phyloP scores from a whole-genome alignment of 23 tunicate species.

The Ciona savignyi region DNA sequence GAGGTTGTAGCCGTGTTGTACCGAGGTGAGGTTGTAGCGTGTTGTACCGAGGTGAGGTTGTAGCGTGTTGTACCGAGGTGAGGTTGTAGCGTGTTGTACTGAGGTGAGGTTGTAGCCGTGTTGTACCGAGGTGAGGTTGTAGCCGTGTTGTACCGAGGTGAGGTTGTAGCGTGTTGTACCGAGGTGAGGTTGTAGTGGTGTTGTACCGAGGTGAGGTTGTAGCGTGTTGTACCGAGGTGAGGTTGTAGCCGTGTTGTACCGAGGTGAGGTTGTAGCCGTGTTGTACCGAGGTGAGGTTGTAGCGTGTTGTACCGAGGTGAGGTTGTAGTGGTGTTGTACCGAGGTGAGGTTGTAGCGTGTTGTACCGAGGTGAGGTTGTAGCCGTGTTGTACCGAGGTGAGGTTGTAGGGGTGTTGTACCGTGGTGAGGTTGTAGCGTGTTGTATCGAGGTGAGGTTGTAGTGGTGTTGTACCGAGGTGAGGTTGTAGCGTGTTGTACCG shows the following conservation, averaged over 20 bases:
- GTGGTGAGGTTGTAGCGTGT: constrained; percentile 8
- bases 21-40: constrained; percentile 7
- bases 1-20: background rate
- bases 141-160: background rate
- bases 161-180: constrained; percentile 77
- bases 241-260: background rate
- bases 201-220: background rate
- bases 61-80: background rate
- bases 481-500: background rate
- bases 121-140: background rate
- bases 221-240: constrained; percentile 83
- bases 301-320: constrained; percentile 83
- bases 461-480: background rate
- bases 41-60: constrained; percentile 89
- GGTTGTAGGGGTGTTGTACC: background rate
- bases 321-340: background rate
- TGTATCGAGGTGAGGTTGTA: constrained; percentile 81
- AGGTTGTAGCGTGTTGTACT: background rate
- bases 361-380: constrained; percentile 82
- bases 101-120: constrained; percentile 12
- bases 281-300: no score
- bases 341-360: constrained; percentile 14
- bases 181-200: constrained; percentile 49
- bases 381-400: background rate
- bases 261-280: background rate